Percentiles rank a stretch among this genome's conserved stretches.
Evolutionary conservation across 2,797 vertebrate genomes (phyloP).

Genomic region (Amniataba percoides): DNA sequence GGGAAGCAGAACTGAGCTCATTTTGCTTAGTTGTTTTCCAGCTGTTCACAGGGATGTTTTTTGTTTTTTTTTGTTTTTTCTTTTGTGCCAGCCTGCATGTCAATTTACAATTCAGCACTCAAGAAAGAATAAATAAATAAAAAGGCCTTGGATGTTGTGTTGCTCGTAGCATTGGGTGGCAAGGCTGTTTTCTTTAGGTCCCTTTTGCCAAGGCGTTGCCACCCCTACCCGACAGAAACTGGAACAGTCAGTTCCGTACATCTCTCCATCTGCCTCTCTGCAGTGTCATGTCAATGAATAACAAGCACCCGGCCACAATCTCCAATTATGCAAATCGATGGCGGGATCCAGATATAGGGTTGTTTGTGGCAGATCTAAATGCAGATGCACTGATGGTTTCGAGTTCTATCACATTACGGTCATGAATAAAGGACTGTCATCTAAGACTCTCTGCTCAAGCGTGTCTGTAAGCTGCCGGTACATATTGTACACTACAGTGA

Average conservation of each 20-base stretch:
- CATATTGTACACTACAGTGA: slow-evolving; percentile 19
- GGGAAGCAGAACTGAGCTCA: slow-evolving; percentile 34
- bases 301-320: slow-evolving; percentile 77
- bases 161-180: slow-evolving; percentile 32
- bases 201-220: slow-evolving; percentile 25
- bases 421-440: slow-evolving; percentile 58
- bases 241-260: slow-evolving; percentile 78
- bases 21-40: slow-evolving; percentile 57
- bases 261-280: slow-evolving; percentile 72
- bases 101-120: slow-evolving; percentile 41
- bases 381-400: slow-evolving; percentile 73
- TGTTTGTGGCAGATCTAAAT: slow-evolving; percentile 74
- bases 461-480: slow-evolving; percentile 38
- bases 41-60: slow-evolving; percentile 13
- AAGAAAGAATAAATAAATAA: slow-evolving; percentile 18
- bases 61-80: not conserved
- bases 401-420: slow-evolving; percentile 60
- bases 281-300: slow-evolving; percentile 77
- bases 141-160: slow-evolving; percentile 17
- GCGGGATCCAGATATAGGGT: slow-evolving; percentile 68
- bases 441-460: slow-evolving; percentile 21
- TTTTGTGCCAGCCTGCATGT: slow-evolving; percentile 18
- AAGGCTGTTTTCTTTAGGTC: slow-evolving; percentile 37
- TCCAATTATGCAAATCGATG: slow-evolving; percentile 79
- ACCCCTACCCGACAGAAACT: slow-evolving; percentile 52